Evolutionary conservation across 2,797 vertebrate genomes (phyloP), one percentile per base, ranked within the genome.

Genomic region (Heterohyrax brucei): DNA sequence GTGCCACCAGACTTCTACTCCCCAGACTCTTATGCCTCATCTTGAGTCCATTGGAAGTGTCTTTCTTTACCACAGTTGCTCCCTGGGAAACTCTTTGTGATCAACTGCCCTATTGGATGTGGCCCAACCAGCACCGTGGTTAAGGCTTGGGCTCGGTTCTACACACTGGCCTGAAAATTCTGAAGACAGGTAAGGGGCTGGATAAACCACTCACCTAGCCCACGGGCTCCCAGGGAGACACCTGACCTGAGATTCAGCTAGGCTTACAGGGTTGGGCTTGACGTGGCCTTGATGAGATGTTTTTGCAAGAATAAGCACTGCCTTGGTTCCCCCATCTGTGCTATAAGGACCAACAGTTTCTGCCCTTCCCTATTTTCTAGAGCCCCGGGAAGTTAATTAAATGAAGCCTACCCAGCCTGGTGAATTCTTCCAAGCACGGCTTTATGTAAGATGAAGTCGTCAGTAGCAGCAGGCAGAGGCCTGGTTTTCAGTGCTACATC

Each of bases 271-370:
- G 39, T 44, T 48, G 18, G 33, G 26, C 19, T 9, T 22, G 14
- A 7, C 16, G 62, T 39, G 21, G 26, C 53, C 82, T 89, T 53
- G 16, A 61, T n/a, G 72, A 86, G 80, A 39, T 68, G 75, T 53
- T 61, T 76, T 61, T 46, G 46, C n/a, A 94, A 81, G 21, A 89
- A 22, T 22, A 89, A 70, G 44, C 7, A 18, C 4, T 21, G 80
- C 93, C 91, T 97, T 53, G n/a, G 72, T 95, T 93, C 95, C 83
- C 91, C 62, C 33, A 24, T 70, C 64, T 33, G 16, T 68, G 77
- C 26, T 18, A 86, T 21, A 33, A 33, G 18, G 21, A 76, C 28
- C 66, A 46, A 50, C 10, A 28, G 10, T 50, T 19, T 24, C 56
- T 28, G 22, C 56, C 70, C 26, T 75, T 16, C 8, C 73, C n/a